Base-by-base conservation (phyloP, 2,797 vertebrate genomes). In the Hydrocynus forskahlii region DNA sequence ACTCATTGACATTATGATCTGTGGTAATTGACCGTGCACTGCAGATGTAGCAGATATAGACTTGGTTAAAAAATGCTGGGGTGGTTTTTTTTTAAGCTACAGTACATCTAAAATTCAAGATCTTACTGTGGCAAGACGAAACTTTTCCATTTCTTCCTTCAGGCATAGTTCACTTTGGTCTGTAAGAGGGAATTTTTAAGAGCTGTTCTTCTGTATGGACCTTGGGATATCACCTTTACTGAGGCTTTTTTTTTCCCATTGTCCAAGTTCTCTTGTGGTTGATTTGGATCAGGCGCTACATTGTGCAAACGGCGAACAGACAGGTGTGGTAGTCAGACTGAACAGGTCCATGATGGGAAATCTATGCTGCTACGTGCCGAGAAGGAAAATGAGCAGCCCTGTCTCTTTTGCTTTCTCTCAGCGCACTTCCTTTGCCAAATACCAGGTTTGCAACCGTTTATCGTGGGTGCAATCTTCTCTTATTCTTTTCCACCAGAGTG, bases 341-440 rank as follows among this genome's bases (percentile, higher is more conserved):
- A 89, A 80, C 87, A 86, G 82, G 69, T 76, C 81, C 81, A 83
- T 91, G 88, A 92, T 92, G 88, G 89, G 83, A 90, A 92, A 93
- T 92, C 89, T 84, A 89, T 91, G 76, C 78, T 78, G 70, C 43
- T 87, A 89, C 83, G 85, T 92, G 91, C 86, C 43, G 70, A 38
- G 89, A 78, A 88, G 86, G 45, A 84, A 83, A 92, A 91, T 86
- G 75, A 87, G 83, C 38, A 45, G n/a, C 10, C 23, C 19, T 38
- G 16, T 45, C 50, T 80, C 17, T 21, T 25, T 23, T 75, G 62
- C 23, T 29, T 43, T 72, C 75, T 76, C 45, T 78, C 63, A 38
- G 57, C 84, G 85, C 86, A 66, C 81, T 79, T 77, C 79, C 64
- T 68, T 80, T 64, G 52, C 79, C 80, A 88, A 89, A 87, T 85